Base-by-base conservation (phyloP, 1,140 invertebrate species). In the Drosophila tani region DNA sequence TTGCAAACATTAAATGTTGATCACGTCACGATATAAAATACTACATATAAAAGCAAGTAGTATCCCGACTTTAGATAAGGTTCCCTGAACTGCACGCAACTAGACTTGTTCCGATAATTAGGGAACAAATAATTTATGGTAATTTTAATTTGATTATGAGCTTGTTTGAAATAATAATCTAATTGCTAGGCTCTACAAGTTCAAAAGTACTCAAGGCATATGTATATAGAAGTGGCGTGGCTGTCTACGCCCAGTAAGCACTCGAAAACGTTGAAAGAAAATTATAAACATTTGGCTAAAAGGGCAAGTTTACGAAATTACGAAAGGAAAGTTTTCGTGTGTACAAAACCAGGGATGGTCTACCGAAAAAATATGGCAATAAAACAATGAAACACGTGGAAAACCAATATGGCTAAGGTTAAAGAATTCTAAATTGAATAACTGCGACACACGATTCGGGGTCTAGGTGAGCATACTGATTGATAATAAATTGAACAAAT, bases 401-500 rank as follows among this genome's bases (percentile, higher is more conserved):
- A 40, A 21, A 15, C 11, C 5, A 5, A 29, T 32, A 15, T 32
- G 12, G 24, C 9, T 57, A 64, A 21, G 53, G 35, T 19, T 64
- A 1, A 64, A 19, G 9, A 19, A 63, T 38, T 63, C 14, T 27
- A 60, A 29, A 65, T 24, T 65, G 24, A 32, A 35, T n/a, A 70
- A 70, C 67, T 55, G 63, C 32, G 63, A 68, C 63, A 21, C 40
- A 15, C n/a, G 15, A 17, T 75, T 21, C 41, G 35, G 40, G 40
- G 21, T 51, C 43, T 73, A 69, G 65, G 65, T 69, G 68, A 66
- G 41, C 55, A 43, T 38, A 46, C 55, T 78, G 75, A 78, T 78
- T 78, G 75, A 78, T 78, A 78, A 69, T 60, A 78, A 50, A 62
- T 78, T 78, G 74, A 78, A 27, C 51, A 60, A 77, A 77, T 68